Evolutionary conservation across 1,140 invertebrate genomes (phyloP).

Genomic region (Drosophila equinoxialis): DNA sequence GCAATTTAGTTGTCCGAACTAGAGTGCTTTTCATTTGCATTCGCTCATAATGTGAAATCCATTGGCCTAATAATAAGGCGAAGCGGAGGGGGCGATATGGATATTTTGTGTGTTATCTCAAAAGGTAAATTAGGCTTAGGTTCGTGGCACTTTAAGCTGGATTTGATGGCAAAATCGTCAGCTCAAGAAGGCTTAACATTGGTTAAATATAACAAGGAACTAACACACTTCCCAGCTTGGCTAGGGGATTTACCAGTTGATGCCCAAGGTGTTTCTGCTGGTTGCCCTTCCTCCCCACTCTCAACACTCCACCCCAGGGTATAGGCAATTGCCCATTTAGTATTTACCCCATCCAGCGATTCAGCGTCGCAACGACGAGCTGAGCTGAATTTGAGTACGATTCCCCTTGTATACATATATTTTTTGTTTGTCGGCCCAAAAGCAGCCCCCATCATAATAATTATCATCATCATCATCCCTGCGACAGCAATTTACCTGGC

Average conservation of each 20-base stretch:
- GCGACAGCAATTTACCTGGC: slow-evolving; percentile 27
- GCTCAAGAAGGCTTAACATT: not conserved
- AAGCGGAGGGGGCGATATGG: too few relatives aligned
- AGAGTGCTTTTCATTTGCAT: too few relatives aligned
- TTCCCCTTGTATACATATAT: slow-evolving; percentile 22
- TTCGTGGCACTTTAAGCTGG: slow-evolving; percentile 2
- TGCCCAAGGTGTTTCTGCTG: slow-evolving; percentile 1
- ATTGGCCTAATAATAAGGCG: not conserved
- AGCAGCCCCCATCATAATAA: slow-evolving; percentile 21
- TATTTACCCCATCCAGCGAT: slow-evolving; percentile 39
- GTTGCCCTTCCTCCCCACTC: not conserved
- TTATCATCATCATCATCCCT: not conserved
- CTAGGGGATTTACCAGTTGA: not conserved
- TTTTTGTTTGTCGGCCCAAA: not conserved
- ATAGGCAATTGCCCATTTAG: slow-evolving; percentile 4
- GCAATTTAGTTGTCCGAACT: not conserved
- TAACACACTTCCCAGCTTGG: not conserved
- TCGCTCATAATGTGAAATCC: too few relatives aligned
- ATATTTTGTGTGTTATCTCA: not conserved
- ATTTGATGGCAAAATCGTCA: not conserved
- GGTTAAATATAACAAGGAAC: not conserved
- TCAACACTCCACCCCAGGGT: too few relatives aligned
- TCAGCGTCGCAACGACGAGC: slow-evolving; percentile 29
- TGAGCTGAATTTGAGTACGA: slow-evolving; percentile 21
- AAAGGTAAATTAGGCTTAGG: not conserved